A percentile compares a stretch with the other conserved stretches of the same genome.
These are phyloP conservation scores for Lophura nycthemera DNA, from an alignment of 2,113 vertebrate genomes.

Conservation along the genomic window DNA sequence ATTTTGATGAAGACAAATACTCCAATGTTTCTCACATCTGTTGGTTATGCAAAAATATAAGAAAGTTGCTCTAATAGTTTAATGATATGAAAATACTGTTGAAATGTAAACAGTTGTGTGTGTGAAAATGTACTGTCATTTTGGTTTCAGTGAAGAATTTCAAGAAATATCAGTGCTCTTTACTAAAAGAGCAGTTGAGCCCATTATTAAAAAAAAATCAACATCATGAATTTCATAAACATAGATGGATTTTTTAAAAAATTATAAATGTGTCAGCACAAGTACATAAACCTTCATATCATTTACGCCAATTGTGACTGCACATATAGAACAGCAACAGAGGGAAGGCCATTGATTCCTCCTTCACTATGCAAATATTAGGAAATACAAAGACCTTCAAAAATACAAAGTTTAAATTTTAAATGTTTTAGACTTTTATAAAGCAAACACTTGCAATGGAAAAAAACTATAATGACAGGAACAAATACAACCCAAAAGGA, in stretches of 20 bases:
- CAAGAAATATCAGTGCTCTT: neutral
- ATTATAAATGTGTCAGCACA: neutral
- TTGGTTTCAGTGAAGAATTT: neutral
- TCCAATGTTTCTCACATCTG: constrained; percentile 42
- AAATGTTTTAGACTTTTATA: neutral
- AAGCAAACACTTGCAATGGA: neutral
- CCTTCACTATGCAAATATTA: neutral
- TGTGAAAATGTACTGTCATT: neutral
- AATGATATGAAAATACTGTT: constrained; percentile 20
- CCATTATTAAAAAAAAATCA: neutral
- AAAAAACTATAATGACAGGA: neutral
- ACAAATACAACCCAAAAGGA: neutral
- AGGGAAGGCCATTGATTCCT: neutral
- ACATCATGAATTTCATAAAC: neutral
- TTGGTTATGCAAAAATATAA: constrained; percentile 25
- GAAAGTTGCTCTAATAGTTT: constrained; percentile 24
- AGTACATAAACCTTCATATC: neutral
- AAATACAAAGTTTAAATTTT: neutral
- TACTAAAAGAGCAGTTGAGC: neutral
- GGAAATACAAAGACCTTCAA: neutral
- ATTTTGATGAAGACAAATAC: constrained; percentile 61
- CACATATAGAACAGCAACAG: neutral
- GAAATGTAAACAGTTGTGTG: neutral
- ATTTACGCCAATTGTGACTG: neutral
- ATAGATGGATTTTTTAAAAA: neutral